Evolutionary conservation across 1,140 invertebrate genomes (phyloP), one percentile per base, ranked within the genome.

Genomic region (Drosophila arawakana): DNA sequence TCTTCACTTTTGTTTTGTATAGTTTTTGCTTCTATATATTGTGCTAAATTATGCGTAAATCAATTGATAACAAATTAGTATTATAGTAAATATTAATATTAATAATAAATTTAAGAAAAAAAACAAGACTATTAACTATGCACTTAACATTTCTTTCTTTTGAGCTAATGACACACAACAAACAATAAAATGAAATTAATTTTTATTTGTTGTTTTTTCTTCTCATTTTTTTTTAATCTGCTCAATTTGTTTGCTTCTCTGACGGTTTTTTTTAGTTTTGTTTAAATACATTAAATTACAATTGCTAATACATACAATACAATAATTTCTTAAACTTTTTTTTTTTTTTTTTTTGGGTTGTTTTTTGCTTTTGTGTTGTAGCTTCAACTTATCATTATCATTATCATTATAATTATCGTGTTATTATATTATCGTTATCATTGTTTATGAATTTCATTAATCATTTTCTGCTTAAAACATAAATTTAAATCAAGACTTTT

Each of bases 231-330:
- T 8, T 52, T 52, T 52, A 6, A 35, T 35, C 9, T 41, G 54
- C 37, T 37, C 35, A 57, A 57, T 62, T 21, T 25, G 55, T 43
- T 50, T 58, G 67, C 41, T 58, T 57, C 58, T 46, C 46, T 82
- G 43, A 39, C 62, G 59, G 57, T 81, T 69, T 1, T n/a, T 54
- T 43, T 15, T 35, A 21, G 25, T 30, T 7, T 57, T 70, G 80
- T 82, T 86, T 88, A 83, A 86, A 88, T 86, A 86, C 80, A 83
- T 88, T 88, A 88, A 88, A 86, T 86, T 86, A 86, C 83, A 86
- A 86, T 86, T 86, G 82, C 82, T 86, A 86, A 86, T 78, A 78
- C 76, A 88, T 86, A 86, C 82, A 57, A 86, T 83, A 89, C 77
- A 83, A 83, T 84, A 84, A 30, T 30, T 30, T 30, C 25, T 30